Evolutionary conservation across 2,888 invertebrate species (phyloP), one percentile per base, ranked within the genome.

Genomic region (Calliscelio sp.): DNA sequence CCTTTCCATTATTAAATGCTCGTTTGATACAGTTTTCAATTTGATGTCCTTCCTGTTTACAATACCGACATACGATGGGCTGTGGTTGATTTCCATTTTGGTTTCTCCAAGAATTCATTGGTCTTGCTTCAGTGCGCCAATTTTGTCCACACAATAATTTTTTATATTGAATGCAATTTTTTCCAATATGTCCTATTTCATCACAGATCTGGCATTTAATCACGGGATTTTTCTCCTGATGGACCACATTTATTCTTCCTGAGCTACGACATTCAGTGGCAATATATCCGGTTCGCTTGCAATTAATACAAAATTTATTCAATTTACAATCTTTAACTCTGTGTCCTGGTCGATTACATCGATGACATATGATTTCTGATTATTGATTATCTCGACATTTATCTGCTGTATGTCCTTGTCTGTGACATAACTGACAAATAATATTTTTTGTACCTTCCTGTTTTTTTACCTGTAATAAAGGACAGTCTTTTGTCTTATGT

Each of bases 401-500:
- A 1, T 6, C 7, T 7, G 70, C 25, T 14, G 25, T 20, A 38
- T 70, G 78, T 1, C 78, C 78, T 3, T 1, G 2, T 32, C 57
- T 51, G 0, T 32, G 0, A 38, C 70, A 78, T 1, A 59, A 10
- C 20, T 78, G 77, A 35, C 77, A 77, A 41, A 20, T 28, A 24
- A 25, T n/a, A n/a, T n/a, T n/a, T n/a, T n/a, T 18, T 22, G 14
- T 41, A 1, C 0, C 4, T 8, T 25, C 16, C 5, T 5, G 11
- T 0, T 11, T 53, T n/a, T 49, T 46, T n/a, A n/a, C n/a, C n/a
- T n/a, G n/a, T 11, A 74, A 22, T 28, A 35, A 16, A 3, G 63
- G 20, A 35, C 74, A 75, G 11, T 55, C 10, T 46, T 41, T 75
- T 10, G 65, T 7, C 16, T 66, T 57, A 41, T 77, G 66, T 6